Percentiles rank a stretch among this genome's conserved stretches.
phyloP scores from a whole-genome alignment of 2,113 vertebrate species.

The Myocastor coypus region DNA sequence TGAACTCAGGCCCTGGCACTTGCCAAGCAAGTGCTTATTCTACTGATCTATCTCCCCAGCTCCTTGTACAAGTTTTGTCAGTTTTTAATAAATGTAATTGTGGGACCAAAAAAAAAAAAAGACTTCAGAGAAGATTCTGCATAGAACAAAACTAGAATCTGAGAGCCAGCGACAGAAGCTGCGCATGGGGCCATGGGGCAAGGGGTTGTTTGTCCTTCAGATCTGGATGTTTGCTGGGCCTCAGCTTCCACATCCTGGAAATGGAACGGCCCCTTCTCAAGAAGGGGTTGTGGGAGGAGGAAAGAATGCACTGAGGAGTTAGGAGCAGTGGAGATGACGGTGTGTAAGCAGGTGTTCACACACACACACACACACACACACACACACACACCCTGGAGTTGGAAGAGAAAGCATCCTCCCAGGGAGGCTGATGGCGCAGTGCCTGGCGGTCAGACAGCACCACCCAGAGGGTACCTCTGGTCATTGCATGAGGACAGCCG shows the following conservation, averaged over 20 bases:
- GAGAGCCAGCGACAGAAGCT: background rate
- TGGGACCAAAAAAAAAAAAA: background rate
- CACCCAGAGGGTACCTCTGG: conserved; percentile 59
- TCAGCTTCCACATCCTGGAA: background rate
- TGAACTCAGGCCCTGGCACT: too few species aligned
- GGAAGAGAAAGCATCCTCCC: background rate
- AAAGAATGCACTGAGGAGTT: background rate
- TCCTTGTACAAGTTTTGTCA: too few species aligned
- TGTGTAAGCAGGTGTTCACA: too few species aligned
- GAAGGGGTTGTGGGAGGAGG: background rate
- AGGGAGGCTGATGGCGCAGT: background rate
- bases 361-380: background rate
- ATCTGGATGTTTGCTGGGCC: background rate
- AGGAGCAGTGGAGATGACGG: background rate
- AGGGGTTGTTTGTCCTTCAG: background rate
- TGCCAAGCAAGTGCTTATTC: too few species aligned
- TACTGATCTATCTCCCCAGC: too few species aligned
- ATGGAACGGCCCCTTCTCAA: background rate
- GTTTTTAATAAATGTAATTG: too few species aligned
- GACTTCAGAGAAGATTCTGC: background rate
- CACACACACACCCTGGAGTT: background rate
- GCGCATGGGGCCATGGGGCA: background rate
- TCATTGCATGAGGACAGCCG: conserved; percentile 33
- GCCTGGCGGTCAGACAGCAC: conserved; percentile 40
- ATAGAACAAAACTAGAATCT: background rate